Evolutionary conservation across 35 echinoderm and acorn worm genomes (phyloP).

Genomic region (Apostichopus parvimensis): DNA sequence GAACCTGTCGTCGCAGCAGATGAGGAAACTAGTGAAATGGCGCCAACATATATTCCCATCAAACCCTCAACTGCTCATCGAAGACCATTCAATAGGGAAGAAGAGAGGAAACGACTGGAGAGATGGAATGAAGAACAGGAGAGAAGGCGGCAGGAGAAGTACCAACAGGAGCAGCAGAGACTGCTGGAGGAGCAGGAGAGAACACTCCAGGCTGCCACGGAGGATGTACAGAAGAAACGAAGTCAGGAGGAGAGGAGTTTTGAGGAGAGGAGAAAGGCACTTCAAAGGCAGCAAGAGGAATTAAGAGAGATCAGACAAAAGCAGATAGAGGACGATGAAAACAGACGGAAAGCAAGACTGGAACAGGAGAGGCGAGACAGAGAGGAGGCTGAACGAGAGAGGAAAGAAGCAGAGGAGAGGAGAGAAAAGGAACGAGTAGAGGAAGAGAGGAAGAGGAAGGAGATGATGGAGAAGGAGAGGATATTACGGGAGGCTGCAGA

Average conservation of each 20-base stretch:
- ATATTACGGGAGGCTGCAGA: slow-evolving; percentile 56
- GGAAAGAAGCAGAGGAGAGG: slow-evolving; percentile 68
- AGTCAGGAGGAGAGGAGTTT: slow-evolving; percentile 33
- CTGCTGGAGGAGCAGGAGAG: slow-evolving; percentile 68
- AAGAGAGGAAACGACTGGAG: slow-evolving; percentile 85
- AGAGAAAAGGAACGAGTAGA: slow-evolving; percentile 59
- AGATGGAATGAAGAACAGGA: slow-evolving; percentile 94
- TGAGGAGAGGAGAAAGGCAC: slow-evolving; percentile 49
- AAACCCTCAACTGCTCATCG: slow-evolving; percentile 29
- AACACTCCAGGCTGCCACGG: slow-evolving; percentile 61
- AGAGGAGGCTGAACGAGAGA: slow-evolving; percentile 45
- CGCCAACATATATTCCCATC: neutral
- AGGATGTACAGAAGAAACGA: slow-evolving; percentile 66
- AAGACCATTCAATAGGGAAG: slow-evolving; percentile 79
- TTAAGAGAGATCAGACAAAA: slow-evolving; percentile 43
- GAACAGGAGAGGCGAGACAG: slow-evolving; percentile 40
- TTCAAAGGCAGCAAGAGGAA: slow-evolving; percentile 64
- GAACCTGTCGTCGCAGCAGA: neutral
- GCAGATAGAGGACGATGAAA: slow-evolving; percentile 65
- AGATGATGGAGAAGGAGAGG: slow-evolving; percentile 46
- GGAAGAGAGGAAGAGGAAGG: slow-evolving; percentile 53
- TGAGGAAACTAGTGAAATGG: slow-evolving; percentile 28
- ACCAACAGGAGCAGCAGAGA: slow-evolving; percentile 79
- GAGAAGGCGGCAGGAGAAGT: slow-evolving; percentile 67
- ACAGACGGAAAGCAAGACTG: slow-evolving; percentile 52